Evolutionary conservation across 37 sponge, comb jelly and placozoan species (phyloP).

Genomic region (Ephydatia muelleri): DNA sequence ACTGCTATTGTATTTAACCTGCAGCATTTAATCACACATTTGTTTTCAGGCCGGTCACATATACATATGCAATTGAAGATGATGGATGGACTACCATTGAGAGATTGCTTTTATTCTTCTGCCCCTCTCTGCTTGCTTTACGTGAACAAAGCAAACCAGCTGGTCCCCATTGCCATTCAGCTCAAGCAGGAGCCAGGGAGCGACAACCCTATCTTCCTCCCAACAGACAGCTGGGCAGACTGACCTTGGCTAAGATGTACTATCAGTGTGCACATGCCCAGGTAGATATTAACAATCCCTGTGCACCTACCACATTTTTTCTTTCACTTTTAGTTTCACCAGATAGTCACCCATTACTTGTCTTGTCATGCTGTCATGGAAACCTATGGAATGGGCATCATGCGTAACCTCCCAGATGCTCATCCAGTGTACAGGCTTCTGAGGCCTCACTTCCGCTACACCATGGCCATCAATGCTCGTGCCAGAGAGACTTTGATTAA

Average conservation of each 20-base stretch:
- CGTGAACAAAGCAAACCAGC: constrained; percentile 25
- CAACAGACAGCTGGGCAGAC: constrained; percentile 56
- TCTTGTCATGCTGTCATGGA: constrained; percentile 72
- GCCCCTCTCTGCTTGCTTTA: constrained; percentile 65
- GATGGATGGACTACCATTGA: constrained; percentile 41
- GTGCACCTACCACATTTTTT: neutral
- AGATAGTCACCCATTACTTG: constrained; percentile 65
- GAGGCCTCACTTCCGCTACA: constrained; percentile 55
- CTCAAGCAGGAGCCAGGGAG: constrained; percentile 42
- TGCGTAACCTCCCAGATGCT: constrained; percentile 58
- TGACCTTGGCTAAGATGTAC: constrained; percentile 72
- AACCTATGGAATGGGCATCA: constrained; percentile 55
- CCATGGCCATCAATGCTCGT: constrained; percentile 68
- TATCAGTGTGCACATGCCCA: constrained; percentile 31
- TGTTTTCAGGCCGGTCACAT: constrained; percentile 76
- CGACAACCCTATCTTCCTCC: constrained; percentile 61
- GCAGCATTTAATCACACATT: too few relatives aligned
- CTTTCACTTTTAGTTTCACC: constrained; percentile 41
- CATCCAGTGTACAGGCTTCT: constrained; percentile 79
- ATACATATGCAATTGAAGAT: constrained; percentile 67
- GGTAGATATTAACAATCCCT: neutral
- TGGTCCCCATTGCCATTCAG: constrained; percentile 80
- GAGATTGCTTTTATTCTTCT: constrained; percentile 42
- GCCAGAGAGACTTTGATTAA: constrained; percentile 38
- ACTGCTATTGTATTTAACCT: neutral